Evolutionary conservation across 2,888 invertebrate species (phyloP).

Genomic region (Ormyrus nitidulus): DNA sequence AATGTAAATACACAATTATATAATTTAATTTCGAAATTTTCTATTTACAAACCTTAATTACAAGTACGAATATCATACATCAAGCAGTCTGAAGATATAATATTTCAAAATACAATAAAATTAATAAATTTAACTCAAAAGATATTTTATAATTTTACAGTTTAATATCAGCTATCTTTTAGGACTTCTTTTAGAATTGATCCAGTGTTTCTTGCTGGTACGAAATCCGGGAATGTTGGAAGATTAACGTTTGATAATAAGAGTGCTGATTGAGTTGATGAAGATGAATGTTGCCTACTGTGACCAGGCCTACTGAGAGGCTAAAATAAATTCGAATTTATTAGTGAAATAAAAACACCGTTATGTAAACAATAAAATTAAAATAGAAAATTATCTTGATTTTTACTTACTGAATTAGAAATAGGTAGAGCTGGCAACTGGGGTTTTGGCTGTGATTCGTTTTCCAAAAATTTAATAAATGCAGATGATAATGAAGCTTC

Average conservation of each 20-base stretch:
- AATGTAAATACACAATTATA: slow-evolving; percentile 47
- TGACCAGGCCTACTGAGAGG: slow-evolving; percentile 68
- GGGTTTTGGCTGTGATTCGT: slow-evolving; percentile 85
- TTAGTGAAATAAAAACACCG: neutral
- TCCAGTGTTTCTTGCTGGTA: slow-evolving; percentile 79
- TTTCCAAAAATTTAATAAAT: slow-evolving; percentile 88
- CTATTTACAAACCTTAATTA: slow-evolving; percentile 51
- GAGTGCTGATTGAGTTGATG: slow-evolving; percentile 75
- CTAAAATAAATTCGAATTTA: slow-evolving; percentile 57
- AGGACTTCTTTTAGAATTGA: slow-evolving; percentile 81
- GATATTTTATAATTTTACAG: slow-evolving; percentile 10
- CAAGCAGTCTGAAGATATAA: slow-evolving; percentile 27
- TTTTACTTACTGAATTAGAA: slow-evolving; percentile 67
- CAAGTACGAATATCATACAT: slow-evolving; percentile 42
- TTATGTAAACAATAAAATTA: neutral
- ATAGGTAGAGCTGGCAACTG: slow-evolving; percentile 77
- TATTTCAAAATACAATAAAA: slow-evolving; percentile 37
- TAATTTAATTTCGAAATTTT: slow-evolving; percentile 46
- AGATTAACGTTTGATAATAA: slow-evolving; percentile 77
- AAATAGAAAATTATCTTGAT: neutral
- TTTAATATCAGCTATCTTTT: slow-evolving; percentile 77
- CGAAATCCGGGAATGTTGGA: slow-evolving; percentile 79
- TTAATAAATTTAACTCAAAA: slow-evolving; percentile 26
- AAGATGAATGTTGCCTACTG: slow-evolving; percentile 71
- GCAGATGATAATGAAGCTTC: slow-evolving; percentile 82